A percentile compares a stretch with the other conserved stretches of the same genome.
phyloP scores from a whole-genome alignment of 2,797 vertebrate species.

The Tamandua tetradactyla region DNA sequence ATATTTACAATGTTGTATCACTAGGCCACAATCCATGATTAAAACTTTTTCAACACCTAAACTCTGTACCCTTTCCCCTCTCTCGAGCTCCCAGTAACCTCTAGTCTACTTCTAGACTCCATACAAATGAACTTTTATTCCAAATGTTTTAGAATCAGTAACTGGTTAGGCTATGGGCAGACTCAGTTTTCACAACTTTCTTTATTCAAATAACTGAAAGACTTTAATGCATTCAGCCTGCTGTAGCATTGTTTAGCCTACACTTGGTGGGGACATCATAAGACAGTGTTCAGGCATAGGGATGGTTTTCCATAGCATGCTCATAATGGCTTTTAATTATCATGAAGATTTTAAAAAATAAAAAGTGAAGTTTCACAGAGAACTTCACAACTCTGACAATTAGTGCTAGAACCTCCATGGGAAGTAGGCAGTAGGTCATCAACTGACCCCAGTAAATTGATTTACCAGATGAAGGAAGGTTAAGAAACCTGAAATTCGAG shows the following conservation, averaged over 20 bases:
- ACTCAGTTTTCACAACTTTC: neutral
- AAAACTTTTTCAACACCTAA: too few relatives aligned
- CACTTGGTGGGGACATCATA: neutral
- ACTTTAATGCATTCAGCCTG: too few relatives aligned
- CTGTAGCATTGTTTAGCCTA: too few relatives aligned
- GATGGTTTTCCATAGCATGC: neutral
- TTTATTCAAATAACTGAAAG: neutral
- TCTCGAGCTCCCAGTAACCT: too few relatives aligned
- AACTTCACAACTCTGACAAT: neutral
- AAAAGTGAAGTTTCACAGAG: neutral
- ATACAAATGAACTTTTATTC: neutral
- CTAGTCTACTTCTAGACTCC: too few relatives aligned
- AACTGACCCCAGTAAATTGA: neutral
- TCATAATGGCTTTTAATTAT: neutral
- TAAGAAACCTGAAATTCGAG: neutral
- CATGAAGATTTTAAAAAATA: neutral
- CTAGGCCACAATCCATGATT: too few relatives aligned
- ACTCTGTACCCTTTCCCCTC: too few relatives aligned
- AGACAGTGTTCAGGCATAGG: rapidly evolving
- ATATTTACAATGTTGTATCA: too few relatives aligned
- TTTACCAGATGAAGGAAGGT: neutral
- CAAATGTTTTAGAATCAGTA: neutral
- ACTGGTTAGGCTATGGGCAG: too few relatives aligned
- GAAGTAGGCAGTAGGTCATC: too few relatives aligned
- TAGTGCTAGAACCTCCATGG: neutral